These are phyloP conservation scores for Caenorhabditis panamensis DNA, from an alignment of 2,888 invertebrate genomes.

Conservation along the genomic window DNA sequence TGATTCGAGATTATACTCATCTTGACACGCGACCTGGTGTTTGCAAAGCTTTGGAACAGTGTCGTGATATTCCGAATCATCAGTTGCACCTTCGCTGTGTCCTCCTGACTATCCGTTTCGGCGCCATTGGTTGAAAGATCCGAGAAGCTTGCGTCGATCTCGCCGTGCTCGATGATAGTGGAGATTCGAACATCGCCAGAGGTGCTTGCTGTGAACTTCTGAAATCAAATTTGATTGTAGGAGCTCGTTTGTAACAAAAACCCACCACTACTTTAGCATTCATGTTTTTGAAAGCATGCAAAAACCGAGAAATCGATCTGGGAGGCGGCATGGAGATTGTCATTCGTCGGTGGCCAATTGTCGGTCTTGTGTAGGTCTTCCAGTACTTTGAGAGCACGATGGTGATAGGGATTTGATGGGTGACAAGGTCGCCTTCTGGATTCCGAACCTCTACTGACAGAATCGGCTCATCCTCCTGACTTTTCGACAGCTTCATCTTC, in stretches of 20 bases:
- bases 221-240: constrained; percentile 1
- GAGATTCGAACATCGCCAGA: constrained; percentile 55
- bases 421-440: constrained; percentile 53
- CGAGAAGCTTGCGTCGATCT: constrained; percentile 49
- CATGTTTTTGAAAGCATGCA: constrained; percentile 53
- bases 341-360: constrained; percentile 53
- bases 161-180: constrained; percentile 36
- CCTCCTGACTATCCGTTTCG: constrained; percentile 59
- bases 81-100: constrained; percentile 48
- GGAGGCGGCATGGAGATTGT: constrained; percentile 48
- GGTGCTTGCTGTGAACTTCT: constrained; percentile 57
- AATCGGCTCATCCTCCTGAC: constrained; percentile 46
- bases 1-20: constrained; percentile 61
- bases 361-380: constrained; percentile 40
- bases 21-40: constrained; percentile 50
- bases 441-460: constrained; percentile 50
- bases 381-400: constrained; percentile 54
- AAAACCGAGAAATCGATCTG: constrained; percentile 25
- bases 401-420: constrained; percentile 52
- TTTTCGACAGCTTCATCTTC: constrained; percentile 60
- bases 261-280: constrained; percentile 42
- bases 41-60: constrained; percentile 48
- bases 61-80: constrained; percentile 52
- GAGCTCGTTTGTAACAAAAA: no score
- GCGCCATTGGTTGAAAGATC: constrained; percentile 38